Evolutionary conservation across 2,888 invertebrate species (phyloP), one percentile per base, ranked within the genome.

Genomic region (Agrochola macilenta): DNA sequence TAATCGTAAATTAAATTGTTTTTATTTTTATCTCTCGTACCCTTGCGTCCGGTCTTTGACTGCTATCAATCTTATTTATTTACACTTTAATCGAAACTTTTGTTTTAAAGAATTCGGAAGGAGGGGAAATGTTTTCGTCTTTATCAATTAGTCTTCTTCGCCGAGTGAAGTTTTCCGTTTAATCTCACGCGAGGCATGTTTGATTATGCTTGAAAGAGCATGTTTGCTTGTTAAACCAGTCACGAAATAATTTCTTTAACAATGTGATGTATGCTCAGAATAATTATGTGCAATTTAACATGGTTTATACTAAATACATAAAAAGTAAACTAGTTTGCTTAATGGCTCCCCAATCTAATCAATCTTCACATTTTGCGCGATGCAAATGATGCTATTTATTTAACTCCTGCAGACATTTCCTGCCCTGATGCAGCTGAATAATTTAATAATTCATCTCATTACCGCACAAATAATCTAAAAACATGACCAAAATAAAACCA

Each of bases 1-100:
- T 83, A 79, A 84, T 88, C 79, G 82, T 86, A 82, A 79, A 87
- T 86, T 68, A 78, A 84, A 77, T 66, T 74, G 77, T 66, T 77
- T 79, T 83, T 87, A 76, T 78, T 86, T 83, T 83, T 82, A 65
- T 77, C 64, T 66, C 2, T 30, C 11, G 63, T 79, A 83, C 69
- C 74, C 86, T 83, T 82, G 78, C 69, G 74, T 57, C 71, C 75
- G 87, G 82, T 80, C 77, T 86, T 86, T 87, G 85, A 82, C 87
- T 86, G 81, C 57, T 60, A 61, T 71, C 78, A 75, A 73, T 76
- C 57, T 77, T 83, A 58, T 81, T 83, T 82, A 57, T 84, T 81
- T 86, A 79, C 66, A 63, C 23, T 63, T 61, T 60, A 20, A 72
- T 66, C 46, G 60, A 72, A 63, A 63, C 58, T 84, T 78, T 74